Evolutionary conservation across 1,140 invertebrate species (phyloP).

Genomic region (Arctopsyche grandis): DNA sequence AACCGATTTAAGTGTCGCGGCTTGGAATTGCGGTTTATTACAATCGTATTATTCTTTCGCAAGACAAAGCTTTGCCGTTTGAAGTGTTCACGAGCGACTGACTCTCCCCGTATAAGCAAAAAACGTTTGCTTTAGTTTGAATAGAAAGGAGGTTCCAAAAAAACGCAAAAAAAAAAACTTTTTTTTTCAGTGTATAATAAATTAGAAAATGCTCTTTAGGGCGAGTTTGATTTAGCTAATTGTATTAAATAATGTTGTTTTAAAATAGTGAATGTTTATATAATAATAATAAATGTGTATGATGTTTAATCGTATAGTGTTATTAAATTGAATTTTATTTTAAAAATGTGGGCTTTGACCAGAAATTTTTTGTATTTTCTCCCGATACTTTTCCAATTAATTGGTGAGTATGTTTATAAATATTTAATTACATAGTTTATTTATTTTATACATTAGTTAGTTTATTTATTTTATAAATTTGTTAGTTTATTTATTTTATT

Average conservation of each 20-base stretch:
- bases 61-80: conserved; percentile 18
- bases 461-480: no score
- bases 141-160: neutral
- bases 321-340: neutral
- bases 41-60: neutral
- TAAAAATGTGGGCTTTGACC: conserved; percentile 25
- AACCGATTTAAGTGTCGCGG: neutral
- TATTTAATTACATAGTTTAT: neutral
- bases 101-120: neutral
- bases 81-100: conserved; percentile 26
- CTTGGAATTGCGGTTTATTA: conserved; percentile 12
- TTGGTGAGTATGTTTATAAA: conserved; percentile 29
- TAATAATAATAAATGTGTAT: conserved; percentile 13
- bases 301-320: neutral
- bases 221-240: neutral
- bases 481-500: no score
- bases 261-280: neutral
- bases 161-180: no score
- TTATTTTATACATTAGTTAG: no score
- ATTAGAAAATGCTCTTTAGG: no score
- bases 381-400: neutral
- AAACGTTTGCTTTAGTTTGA: neutral
- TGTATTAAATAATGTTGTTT: neutral
- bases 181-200: no score
- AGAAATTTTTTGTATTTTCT: conserved; percentile 23